Base-by-base conservation (phyloP, 2,888 invertebrate genomes). In the Timema cristinae region DNA sequence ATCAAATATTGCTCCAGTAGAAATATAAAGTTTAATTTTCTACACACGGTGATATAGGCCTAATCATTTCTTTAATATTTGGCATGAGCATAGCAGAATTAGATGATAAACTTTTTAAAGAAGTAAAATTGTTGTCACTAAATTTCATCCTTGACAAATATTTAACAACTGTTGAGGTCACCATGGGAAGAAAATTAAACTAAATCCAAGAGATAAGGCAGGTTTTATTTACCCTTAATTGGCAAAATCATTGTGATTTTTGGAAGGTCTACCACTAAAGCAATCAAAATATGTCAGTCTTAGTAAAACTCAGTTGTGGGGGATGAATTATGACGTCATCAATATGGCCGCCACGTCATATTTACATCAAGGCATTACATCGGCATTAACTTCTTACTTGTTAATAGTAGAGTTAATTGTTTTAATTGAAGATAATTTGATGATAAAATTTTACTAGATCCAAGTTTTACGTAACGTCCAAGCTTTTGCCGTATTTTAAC, bases 351-450 rank as follows among this genome's bases (percentile, higher is more conserved):
- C 4, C 32, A 32, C 4, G 32, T 4, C 32, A 32, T 32, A 32
- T 32, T 32, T 32, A 32, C 32, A 32, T 32, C 32, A 32, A 32
- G 32, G 32, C 32, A 32, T 56, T 11, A 56, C n/a, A 56, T 15
- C 9, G 7, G 11, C 9, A 6, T 5, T 13, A 11, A 56, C 1
- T 56, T 13, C 7, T 56, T 11, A 56, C 13, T 15, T 1, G 13
- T 56, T 56, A 56, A 56, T 56, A 16, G 56, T 56, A 56, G 9
- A 56, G 56, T 56, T 56, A 56, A 56, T 56, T 8, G 4, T 56
- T 32, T 32, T 32, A 32, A 56, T 56, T 11, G 1, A 11, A 56
- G 7, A 56, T 56, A 11, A 56, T 56, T 56, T 56, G 16, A 56
- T 56, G 9, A 56, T 56, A 56, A 56, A 4, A 13, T 7, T 13